phyloP scores from a whole-genome alignment of 2,113 vertebrate species.

The Hemibagrus wyckioides region DNA sequence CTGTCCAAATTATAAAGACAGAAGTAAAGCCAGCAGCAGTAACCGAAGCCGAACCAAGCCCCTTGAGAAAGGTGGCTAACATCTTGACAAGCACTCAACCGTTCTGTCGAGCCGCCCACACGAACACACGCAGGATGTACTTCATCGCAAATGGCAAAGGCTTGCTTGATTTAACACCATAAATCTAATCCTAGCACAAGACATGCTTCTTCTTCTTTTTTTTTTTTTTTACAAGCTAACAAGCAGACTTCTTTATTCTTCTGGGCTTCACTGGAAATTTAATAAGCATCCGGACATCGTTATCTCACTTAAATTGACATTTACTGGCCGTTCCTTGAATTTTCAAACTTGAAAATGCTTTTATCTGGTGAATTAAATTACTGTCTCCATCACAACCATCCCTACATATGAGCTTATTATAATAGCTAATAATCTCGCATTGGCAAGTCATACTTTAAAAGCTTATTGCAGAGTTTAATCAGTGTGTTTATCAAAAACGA shows the following conservation, averaged over 20 bases:
- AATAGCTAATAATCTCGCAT: slow-evolving; percentile 2
- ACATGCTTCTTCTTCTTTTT: background rate
- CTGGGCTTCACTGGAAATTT: slow-evolving; percentile 22
- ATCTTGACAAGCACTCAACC: slow-evolving; percentile 20
- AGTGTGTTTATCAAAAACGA: background rate
- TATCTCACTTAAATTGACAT: slow-evolving; percentile 27
- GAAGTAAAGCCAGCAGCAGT: background rate
- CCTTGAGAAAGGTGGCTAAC: slow-evolving; percentile 16
- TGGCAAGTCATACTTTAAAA: background rate
- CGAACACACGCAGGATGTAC: background rate
- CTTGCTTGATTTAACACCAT: slow-evolving; percentile 29
- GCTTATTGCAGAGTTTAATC: slow-evolving; percentile 19
- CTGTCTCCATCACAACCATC: background rate
- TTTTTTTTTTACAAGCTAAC: slow-evolving; percentile 24
- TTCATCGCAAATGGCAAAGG: slow-evolving; percentile 3
- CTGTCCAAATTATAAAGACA: background rate
- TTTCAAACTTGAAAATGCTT: slow-evolving; percentile 7
- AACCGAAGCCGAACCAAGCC: background rate
- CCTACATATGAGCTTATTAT: background rate
- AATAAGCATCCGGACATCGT: slow-evolving; percentile 29
- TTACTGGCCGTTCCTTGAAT: background rate
- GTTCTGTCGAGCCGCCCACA: background rate
- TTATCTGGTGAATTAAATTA: slow-evolving; percentile 11
- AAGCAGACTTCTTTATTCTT: slow-evolving; percentile 22
- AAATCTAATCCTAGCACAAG: slow-evolving; percentile 26